Conservation (phyloP, 1,140 invertebrate species). For the Drosophila simulans region DNA sequence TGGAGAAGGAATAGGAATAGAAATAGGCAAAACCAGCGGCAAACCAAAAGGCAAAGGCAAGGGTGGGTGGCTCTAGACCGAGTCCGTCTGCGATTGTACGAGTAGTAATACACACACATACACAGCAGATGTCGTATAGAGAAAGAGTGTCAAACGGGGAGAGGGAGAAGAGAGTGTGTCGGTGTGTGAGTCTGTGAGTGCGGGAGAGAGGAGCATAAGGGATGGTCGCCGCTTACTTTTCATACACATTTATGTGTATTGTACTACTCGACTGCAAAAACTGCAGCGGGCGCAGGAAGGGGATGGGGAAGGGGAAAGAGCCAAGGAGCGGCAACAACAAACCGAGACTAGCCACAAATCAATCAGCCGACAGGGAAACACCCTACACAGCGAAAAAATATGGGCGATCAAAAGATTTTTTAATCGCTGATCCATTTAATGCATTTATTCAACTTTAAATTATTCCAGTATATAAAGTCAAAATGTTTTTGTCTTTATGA, state of each 20-base stretch:
- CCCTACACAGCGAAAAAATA: constrained; percentile 49
- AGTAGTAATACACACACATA: constrained; percentile 65
- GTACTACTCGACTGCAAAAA: constrained; percentile 65
- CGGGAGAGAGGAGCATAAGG: constrained; percentile 64
- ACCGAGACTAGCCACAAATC: constrained; percentile 59
- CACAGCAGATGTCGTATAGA: constrained; percentile 72
- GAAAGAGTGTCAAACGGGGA: constrained; percentile 67
- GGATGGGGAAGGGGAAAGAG: background rate
- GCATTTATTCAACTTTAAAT: too few relatives aligned
- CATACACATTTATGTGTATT: constrained; percentile 56
- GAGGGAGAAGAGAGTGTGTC: constrained; percentile 22
- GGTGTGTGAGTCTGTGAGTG: constrained; percentile 21
- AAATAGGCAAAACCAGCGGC: constrained; percentile 4
- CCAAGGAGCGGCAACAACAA: constrained; percentile 52
- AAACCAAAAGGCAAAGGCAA: constrained; percentile 17
- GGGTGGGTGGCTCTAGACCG: constrained; percentile 66
- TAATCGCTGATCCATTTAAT: too few relatives aligned
- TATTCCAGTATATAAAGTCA: too few relatives aligned
- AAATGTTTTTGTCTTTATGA: too few relatives aligned
- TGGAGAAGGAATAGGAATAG: constrained; percentile 14
- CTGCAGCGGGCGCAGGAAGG: constrained; percentile 50
- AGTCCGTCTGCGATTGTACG: constrained; percentile 69
- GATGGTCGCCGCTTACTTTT: constrained; percentile 53
- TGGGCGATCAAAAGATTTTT: background rate
- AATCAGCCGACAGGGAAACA: constrained; percentile 74